A percentile compares a stretch with the other conserved stretches of the same genome.
These are phyloP conservation scores for Hetaerina americana DNA, from an alignment of 1,140 invertebrate genomes.

Conservation along the genomic window DNA sequence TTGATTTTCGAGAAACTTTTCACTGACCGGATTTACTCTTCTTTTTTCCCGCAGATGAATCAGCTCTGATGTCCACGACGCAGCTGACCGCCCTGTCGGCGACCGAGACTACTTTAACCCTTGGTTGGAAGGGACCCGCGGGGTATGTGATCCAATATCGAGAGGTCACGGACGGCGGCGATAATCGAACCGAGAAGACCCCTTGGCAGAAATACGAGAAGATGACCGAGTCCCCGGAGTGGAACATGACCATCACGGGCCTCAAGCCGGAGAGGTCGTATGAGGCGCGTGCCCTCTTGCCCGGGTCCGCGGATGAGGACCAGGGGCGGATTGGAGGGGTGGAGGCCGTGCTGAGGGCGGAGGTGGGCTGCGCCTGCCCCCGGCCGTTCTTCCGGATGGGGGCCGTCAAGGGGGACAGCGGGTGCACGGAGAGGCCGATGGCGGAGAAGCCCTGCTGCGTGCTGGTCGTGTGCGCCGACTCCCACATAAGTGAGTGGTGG, in stretches of 20 bases:
- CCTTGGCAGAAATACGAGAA: not conserved
- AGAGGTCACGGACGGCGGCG: not conserved
- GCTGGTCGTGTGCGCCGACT: not conserved
- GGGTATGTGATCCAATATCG: not conserved
- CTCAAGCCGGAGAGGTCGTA: not conserved
- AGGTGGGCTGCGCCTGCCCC: not conserved
- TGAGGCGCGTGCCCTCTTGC: not conserved
- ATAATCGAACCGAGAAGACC: not conserved
- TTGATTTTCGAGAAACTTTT: no score
- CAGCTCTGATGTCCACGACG: not conserved
- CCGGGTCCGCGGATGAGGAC: not conserved
- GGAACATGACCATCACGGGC: not conserved
- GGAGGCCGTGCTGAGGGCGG: not conserved
- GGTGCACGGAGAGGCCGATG: not conserved
- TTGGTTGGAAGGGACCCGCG: not conserved
- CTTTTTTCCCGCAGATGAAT: not conserved
- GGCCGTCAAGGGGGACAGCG: not conserved
- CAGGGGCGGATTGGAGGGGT: no score
- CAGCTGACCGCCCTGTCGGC: not conserved
- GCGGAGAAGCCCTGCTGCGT: not conserved
- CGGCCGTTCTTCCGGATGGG: not conserved
- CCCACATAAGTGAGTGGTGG: not conserved
- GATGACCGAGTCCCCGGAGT: not conserved
- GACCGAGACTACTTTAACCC: not conserved
- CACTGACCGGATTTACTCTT: no score